Evolutionary conservation across 2,797 vertebrate genomes (phyloP).

Genomic region (Anguilla megastoma): DNA sequence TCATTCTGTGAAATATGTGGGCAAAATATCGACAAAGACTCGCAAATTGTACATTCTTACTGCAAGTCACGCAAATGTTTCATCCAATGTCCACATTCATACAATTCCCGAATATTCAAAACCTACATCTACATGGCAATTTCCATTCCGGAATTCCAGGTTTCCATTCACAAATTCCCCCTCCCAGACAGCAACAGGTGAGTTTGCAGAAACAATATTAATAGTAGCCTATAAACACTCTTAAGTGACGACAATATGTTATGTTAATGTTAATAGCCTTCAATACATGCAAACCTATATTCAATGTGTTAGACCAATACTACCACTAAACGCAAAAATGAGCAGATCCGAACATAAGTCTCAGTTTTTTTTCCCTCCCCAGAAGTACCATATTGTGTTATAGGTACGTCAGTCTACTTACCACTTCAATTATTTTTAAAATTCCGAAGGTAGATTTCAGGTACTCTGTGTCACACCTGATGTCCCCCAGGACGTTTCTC

Average conservation of each 20-base stretch:
- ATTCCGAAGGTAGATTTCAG: constrained; percentile 80
- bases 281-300: neutral
- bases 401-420: constrained; percentile 65
- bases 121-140: neutral
- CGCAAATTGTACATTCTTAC: neutral
- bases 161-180: neutral
- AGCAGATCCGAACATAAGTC: neutral
- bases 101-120: neutral
- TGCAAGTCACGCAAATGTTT: neutral
- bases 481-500: constrained; percentile 75
- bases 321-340: neutral
- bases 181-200: neutral
- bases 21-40: neutral
- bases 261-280: neutral
- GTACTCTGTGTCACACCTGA: constrained; percentile 86
- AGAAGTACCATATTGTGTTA: neutral
- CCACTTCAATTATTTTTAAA: constrained; percentile 90
- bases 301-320: neutral
- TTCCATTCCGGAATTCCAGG: neutral
- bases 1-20: neutral
- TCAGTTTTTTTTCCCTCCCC: neutral
- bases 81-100: neutral
- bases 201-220: neutral
- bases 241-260: too few species aligned
- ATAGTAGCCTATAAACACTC: too few species aligned